Evolutionary conservation across 2,888 invertebrate species (phyloP).

Genomic region (Drosophila histrio): DNA sequence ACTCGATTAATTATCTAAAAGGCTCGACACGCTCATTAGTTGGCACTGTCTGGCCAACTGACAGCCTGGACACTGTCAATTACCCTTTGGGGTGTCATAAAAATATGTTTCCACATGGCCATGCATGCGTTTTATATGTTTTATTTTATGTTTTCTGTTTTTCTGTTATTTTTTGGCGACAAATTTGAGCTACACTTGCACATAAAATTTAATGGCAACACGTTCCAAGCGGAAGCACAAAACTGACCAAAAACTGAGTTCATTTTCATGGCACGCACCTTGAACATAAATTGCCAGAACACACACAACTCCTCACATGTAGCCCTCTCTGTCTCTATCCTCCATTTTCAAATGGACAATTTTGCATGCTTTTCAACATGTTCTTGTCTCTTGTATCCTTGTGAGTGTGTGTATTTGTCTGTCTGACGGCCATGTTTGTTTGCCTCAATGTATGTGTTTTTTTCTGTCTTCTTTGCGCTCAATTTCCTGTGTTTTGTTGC

Average conservation of each 20-base stretch:
- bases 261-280: constrained; percentile 75
- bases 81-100: constrained; percentile 73
- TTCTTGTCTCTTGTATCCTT: constrained; percentile 3
- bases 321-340: background rate
- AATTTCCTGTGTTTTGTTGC: constrained; percentile 77
- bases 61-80: constrained; percentile 55
- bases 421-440: constrained; percentile 70
- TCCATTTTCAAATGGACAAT: constrained; percentile 20
- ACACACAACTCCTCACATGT: constrained; percentile 32
- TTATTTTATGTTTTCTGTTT: background rate
- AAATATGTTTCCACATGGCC: constrained; percentile 68
- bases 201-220: constrained; percentile 79
- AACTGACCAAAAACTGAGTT: constrained; percentile 47
- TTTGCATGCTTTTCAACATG: constrained; percentile 55
- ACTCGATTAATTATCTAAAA: constrained; percentile 72
- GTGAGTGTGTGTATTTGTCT: constrained; percentile 8
- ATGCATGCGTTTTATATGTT: constrained; percentile 37
- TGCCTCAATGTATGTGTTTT: constrained; percentile 43
- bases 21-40: constrained; percentile 72
- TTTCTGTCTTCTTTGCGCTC: constrained; percentile 61
- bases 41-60: constrained; percentile 36
- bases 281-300: constrained; percentile 69
- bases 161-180: constrained; percentile 32
- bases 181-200: constrained; percentile 64
- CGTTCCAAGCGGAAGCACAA: constrained; percentile 45